These are phyloP conservation scores for Ciconia boyciana DNA, from an alignment of 2,113 vertebrate species.

Conservation along the genomic window DNA sequence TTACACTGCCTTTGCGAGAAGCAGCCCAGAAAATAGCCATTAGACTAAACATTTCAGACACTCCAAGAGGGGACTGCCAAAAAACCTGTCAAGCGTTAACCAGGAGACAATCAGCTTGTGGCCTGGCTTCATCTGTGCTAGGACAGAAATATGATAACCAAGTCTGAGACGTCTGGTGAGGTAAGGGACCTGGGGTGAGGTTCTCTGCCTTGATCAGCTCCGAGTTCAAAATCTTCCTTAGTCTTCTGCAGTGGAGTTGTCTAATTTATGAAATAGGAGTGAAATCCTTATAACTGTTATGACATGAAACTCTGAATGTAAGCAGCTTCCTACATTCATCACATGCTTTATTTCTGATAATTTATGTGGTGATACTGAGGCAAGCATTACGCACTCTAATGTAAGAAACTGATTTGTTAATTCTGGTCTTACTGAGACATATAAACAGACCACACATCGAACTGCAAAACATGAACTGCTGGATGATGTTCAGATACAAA, in stretches of 20 bases:
- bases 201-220: neutral
- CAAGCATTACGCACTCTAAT: neutral
- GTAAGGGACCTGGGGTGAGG: neutral
- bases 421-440: neutral
- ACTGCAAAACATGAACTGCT: neutral
- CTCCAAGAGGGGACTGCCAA: neutral
- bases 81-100: neutral
- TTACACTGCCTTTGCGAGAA: neutral
- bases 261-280: neutral
- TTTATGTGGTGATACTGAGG: neutral
- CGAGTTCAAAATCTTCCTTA: neutral
- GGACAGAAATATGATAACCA: neutral
- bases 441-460: neutral
- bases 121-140: neutral
- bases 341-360: neutral
- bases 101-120: neutral
- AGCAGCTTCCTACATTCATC: neutral
- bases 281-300: neutral
- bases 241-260: neutral
- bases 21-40: neutral
- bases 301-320: rapidly evolving
- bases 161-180: neutral
- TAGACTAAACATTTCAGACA: neutral
- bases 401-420: neutral
- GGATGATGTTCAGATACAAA: neutral